Evolutionary conservation across 2,888 invertebrate species (phyloP), one percentile per base, ranked within the genome.

Genomic region (Acronicta psi): DNA sequence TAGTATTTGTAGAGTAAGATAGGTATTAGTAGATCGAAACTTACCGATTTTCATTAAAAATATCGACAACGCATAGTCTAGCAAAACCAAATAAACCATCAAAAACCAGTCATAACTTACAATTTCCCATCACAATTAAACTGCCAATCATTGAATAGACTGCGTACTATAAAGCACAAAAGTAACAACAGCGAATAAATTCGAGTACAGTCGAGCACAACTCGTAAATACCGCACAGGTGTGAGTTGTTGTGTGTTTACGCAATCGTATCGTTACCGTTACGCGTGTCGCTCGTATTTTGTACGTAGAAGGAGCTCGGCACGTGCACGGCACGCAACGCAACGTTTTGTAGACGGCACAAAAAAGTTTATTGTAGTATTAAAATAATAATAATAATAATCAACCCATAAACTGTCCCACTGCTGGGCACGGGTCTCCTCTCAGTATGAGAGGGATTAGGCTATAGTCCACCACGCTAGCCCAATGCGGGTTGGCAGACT

Each of bases 141-240:
- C 59, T 14, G 18, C 38, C 60, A 72, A 67, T 69, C 56, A 72
- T 59, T 61, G 61, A 67, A 73, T 60, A 41, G 43, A 52, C 50
- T 46, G 18, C 41, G 44, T 57, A 57, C 73, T 18, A 54, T 67
- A 55, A 67, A 54, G 73, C 61, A 73, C 53, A 72, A 68, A 73
- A 61, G 69, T 61, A 61, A 68, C 68, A 68, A 61, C 61, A 54
- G 43, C 49, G 52, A 58, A 73, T 71, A 71, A 66, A 73, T 70
- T 56, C 56, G 50, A 50, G 68, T 73, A 69, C 61, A 60, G 57
- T 56, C 56, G 69, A 72, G 70, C 60, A 59, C 70, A 70, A 55
- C 63, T 74, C 74, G 74, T 77, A 84, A 84, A 83, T 73, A 83
- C 76, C 52, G 69, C 72, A 62, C 84, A 83, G 84, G 82, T 84